Percentiles rank a stretch among this genome's conserved stretches.
Evolutionary conservation across 2,888 invertebrate species (phyloP).

Genomic region (Caenorhabditis angaria): DNA sequence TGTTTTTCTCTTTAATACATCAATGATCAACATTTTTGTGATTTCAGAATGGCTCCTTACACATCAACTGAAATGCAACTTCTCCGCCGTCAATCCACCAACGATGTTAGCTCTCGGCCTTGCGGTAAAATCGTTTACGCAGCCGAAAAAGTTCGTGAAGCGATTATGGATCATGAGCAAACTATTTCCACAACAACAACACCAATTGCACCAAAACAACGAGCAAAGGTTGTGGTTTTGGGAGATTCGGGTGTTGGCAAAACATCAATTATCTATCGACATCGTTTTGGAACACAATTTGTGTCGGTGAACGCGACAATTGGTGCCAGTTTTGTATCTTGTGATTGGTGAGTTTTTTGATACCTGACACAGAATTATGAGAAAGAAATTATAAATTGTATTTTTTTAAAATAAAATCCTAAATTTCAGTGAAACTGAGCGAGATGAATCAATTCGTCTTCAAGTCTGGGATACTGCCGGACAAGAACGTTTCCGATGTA

Average conservation of each 20-base stretch:
- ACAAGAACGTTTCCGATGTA: conserved; percentile 65
- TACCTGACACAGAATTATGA: neutral
- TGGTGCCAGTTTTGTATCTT: conserved; percentile 61
- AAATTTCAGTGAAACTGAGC: conserved; percentile 39
- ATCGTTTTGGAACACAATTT: conserved; percentile 51
- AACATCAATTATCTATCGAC: conserved; percentile 56
- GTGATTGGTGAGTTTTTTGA: conserved; percentile 45
- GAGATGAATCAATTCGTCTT: conserved; percentile 39
- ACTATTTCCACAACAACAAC: conserved; percentile 22
- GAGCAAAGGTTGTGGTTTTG: conserved; percentile 53
- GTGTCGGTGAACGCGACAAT: conserved; percentile 61
- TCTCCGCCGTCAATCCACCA: conserved; percentile 24
- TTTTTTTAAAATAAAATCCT: neutral
- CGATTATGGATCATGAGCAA: conserved; percentile 49
- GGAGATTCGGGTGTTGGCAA: conserved; percentile 58
- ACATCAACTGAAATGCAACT: conserved; percentile 25
- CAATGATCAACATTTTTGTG: neutral
- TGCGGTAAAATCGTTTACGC: conserved; percentile 50
- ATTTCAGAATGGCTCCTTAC: neutral
- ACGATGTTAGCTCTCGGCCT: conserved; percentile 21
- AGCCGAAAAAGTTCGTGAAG: conserved; percentile 49
- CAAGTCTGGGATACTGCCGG: conserved; percentile 69
- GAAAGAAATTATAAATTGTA: neutral
- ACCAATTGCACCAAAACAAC: conserved; percentile 35
- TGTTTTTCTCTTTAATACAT: neutral